Base-by-base conservation (phyloP, 2,113 vertebrate genomes). In the Maylandia zebra region DNA sequence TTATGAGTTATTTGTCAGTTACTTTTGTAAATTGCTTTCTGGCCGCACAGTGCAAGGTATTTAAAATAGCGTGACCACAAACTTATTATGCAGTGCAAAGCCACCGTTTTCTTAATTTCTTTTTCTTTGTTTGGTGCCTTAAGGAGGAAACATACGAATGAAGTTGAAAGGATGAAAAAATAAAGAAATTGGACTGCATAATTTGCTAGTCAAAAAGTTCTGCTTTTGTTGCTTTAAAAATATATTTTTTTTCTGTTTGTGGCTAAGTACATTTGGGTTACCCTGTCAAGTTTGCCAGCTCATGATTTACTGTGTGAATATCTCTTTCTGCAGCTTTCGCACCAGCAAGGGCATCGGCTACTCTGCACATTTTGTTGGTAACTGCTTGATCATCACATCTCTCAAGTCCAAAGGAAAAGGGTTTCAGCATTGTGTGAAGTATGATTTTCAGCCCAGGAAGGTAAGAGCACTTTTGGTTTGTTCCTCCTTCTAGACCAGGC, bases 361-460 rank as follows among this genome's bases (percentile, higher is more conserved):
- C 92, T 99, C 98, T 71, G 98, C 98, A 92, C 98, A 99, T 97
- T 99, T 99, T 94, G 98, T 99, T 88, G 98, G 98, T 64, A 99
- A 98, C 94, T 99, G 98, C 95, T 96, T 99, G 93, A 99, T 99
- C 85, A 98, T 99, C 57, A 99, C 98, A 5, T 99, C 98, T 0
- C 27, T 99, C 88, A 99, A 99, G 92, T 99, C 98, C n/a, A 99
- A 99, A 96, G 98, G 98, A 88, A 99, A 99, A 97, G 98, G 98
- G 91, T 99, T 99, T 93, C 98, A 99, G 95, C 98, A 99, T 87
- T 99, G 98, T 96, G 98, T 99, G 81, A 99, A 99, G 87, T 99
- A 98, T 1, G 98, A 99, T 94, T 99, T 99, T 90, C 98, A 99
- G 88, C 98, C 98, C 53, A 97, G 98, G 61, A 99, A 99, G 97